Percentiles rank a stretch among this genome's conserved stretches.
Evolutionary conservation across 2,113 vertebrate species (phyloP).

Genomic region (Pseudolaguvia tuberculata): DNA sequence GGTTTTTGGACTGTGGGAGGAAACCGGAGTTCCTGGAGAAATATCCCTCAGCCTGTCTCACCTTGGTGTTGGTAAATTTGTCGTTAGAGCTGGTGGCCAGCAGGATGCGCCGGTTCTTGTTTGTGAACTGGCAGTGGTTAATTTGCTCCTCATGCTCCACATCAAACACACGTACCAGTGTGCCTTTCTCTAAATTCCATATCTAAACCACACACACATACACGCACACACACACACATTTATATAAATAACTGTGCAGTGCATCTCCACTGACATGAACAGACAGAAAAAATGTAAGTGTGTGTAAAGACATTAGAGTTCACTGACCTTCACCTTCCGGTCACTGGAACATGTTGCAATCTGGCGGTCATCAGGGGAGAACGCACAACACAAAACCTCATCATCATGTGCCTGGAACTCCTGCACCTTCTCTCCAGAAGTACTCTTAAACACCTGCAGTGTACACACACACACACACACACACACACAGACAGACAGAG

Average conservation of each 20-base stretch:
- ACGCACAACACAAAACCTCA: conserved; percentile 87
- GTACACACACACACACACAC: conserved; percentile 6
- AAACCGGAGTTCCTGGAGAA: no score
- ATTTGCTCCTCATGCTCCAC: conserved; percentile 88
- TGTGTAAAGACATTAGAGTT: background rate
- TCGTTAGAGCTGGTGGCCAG: conserved; percentile 89
- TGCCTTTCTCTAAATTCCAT: conserved; percentile 79
- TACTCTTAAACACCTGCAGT: conserved; percentile 90
- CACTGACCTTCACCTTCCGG: conserved; percentile 83
- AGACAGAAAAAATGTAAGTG: background rate
- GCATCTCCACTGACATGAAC: background rate
- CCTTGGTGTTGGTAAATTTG: conserved; percentile 71
- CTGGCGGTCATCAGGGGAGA: conserved; percentile 80
- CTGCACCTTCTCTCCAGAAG: conserved; percentile 83
- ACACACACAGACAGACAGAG: background rate
- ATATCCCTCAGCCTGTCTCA: conserved; percentile 22
- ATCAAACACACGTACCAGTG: conserved; percentile 67
- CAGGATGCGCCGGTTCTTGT: conserved; percentile 66
- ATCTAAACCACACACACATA: conserved; percentile 64
- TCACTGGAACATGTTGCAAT: conserved; percentile 90
- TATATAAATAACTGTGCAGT: no score
- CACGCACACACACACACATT: background rate
- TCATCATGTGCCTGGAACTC: conserved; percentile 85
- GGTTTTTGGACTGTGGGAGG: no score
- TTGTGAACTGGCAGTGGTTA: conserved; percentile 89